These are phyloP conservation scores for Atractosteus spatula DNA, from an alignment of 2,113 vertebrate species.

Conservation along the genomic window DNA sequence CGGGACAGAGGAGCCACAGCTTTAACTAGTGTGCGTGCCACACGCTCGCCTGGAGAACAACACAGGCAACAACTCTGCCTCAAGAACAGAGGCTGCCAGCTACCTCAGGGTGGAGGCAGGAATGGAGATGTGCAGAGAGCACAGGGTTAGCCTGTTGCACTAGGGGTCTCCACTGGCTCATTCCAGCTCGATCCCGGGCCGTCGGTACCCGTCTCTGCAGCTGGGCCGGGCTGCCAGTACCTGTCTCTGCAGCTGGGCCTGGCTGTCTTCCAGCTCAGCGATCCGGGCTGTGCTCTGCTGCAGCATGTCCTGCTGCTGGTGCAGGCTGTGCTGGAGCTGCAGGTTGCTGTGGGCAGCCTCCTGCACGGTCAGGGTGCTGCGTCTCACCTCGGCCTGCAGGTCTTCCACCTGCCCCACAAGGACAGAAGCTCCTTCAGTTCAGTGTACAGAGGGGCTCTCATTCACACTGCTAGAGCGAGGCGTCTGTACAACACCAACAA, in stretches of 20 bases:
- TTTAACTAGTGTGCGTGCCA: no score
- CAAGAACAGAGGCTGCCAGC: no score
- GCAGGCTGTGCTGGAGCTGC: slow-evolving; percentile 78
- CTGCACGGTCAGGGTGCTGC: slow-evolving; percentile 65
- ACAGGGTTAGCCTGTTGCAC: no score
- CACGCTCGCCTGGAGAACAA: no score
- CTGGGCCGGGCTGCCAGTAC: slow-evolving; percentile 43
- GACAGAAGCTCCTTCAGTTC: background rate
- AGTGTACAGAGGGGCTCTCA: no score
- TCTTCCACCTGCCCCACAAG: slow-evolving; percentile 64
- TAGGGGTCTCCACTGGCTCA: background rate
- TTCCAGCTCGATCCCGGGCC: background rate
- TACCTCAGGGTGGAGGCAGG: no score
- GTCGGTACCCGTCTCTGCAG: slow-evolving; percentile 72
- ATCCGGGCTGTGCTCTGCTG: slow-evolving; percentile 80
- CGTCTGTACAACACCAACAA: no score
- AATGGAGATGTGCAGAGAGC: no score
- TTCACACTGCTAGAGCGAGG: no score
- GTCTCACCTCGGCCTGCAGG: slow-evolving; percentile 80
- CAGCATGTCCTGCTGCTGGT: slow-evolving; percentile 87
- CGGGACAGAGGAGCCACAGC: no score
- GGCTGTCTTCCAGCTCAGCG: slow-evolving; percentile 84
- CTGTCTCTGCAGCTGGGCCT: slow-evolving; percentile 81
- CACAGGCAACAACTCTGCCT: no score
- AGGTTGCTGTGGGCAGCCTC: slow-evolving; percentile 74